Percentiles rank a stretch among this genome's conserved stretches.
phyloP scores from a whole-genome alignment of 2,888 invertebrate species.

The Papilio demoleus region DNA sequence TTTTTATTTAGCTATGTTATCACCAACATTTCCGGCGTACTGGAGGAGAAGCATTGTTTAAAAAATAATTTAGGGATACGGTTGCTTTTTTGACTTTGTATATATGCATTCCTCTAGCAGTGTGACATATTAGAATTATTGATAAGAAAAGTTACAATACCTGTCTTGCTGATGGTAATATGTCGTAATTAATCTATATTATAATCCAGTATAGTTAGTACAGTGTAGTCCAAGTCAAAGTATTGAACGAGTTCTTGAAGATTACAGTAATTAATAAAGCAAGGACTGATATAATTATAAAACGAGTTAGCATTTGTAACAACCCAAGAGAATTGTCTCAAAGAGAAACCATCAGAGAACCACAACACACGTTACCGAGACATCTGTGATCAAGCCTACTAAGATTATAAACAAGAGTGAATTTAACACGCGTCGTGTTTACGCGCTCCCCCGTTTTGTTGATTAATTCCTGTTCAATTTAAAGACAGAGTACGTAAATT shows the following conservation, averaged over 20 bases:
- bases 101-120: too few relatives aligned
- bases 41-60: too few relatives aligned
- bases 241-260: too few relatives aligned
- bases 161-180: too few relatives aligned
- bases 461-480: conserved; percentile 36
- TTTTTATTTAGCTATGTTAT: too few relatives aligned
- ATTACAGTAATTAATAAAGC: not conserved
- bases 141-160: not conserved
- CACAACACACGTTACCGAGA: conserved; percentile 40
- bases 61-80: too few relatives aligned
- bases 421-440: conserved; percentile 29
- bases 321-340: conserved; percentile 33
- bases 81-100: too few relatives aligned
- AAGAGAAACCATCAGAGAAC: conserved; percentile 38
- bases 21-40: too few relatives aligned
- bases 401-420: conserved; percentile 40
- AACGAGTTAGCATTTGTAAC: conserved; percentile 19
- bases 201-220: too few relatives aligned
- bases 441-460: conserved; percentile 19
- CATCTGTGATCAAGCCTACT: conserved; percentile 39
- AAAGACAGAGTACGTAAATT: conserved; percentile 26
- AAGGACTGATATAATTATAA: not conserved
- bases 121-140: too few relatives aligned
- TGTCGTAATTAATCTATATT: too few relatives aligned
- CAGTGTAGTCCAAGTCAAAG: too few relatives aligned